phyloP scores from a whole-genome alignment of 2,113 vertebrate species.

The Carassius carassius region DNA sequence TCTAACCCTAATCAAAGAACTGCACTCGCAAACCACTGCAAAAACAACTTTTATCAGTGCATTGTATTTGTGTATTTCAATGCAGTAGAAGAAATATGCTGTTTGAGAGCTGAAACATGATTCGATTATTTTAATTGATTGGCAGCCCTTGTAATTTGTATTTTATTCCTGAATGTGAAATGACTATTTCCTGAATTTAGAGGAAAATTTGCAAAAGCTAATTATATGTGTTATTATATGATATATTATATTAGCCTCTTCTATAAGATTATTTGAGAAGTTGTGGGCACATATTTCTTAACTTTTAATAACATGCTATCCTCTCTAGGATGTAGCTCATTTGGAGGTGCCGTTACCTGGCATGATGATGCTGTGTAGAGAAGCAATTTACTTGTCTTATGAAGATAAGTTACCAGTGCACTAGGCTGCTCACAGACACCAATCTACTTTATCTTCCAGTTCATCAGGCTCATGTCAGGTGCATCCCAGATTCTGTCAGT shows the following conservation, averaged over 20 bases:
- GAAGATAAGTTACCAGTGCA: constrained; percentile 17
- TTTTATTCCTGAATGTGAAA: neutral
- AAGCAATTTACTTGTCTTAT: constrained; percentile 28
- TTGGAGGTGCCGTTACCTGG: neutral
- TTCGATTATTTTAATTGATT: neutral
- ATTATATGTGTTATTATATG: neutral
- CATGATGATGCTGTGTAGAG: constrained; percentile 18
- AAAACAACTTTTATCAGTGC: neutral
- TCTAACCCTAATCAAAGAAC: neutral
- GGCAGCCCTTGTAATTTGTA: neutral
- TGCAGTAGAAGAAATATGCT: neutral
- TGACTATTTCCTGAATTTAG: neutral
- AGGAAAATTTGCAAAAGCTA: neutral
- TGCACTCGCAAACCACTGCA: neutral
- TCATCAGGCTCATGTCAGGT: constrained; percentile 21
- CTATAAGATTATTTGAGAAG: neutral
- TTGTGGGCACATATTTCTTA: constrained; percentile 7
- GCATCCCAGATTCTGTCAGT: constrained; percentile 36
- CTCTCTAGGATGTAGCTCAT: constrained; percentile 12
- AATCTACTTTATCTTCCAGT: constrained; percentile 31
- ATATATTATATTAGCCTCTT: neutral
- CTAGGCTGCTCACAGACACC: constrained; percentile 5
- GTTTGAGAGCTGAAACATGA: neutral
- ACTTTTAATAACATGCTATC: neutral
- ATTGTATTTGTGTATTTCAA: neutral